Conservation (phyloP, 1,140 invertebrate genomes). For the Halesus radiatus region DNA sequence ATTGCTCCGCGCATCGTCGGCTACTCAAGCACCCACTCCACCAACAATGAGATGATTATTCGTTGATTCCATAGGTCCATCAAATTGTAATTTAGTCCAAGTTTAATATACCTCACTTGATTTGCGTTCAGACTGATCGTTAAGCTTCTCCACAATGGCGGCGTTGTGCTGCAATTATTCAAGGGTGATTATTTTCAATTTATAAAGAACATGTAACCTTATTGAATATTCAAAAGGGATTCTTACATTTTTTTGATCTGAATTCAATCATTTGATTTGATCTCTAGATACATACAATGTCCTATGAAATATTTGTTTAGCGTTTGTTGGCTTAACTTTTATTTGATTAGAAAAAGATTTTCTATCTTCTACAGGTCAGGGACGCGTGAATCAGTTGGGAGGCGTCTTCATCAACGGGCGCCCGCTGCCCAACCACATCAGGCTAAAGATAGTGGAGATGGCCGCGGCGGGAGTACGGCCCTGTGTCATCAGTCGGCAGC, state of each 20-base stretch:
- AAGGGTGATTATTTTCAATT: no score
- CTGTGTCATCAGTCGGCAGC: conserved; percentile 89
- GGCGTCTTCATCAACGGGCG: conserved; percentile 93
- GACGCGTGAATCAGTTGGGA: conserved; percentile 90
- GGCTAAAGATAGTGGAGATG: conserved; percentile 92
- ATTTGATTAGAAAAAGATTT: conserved; percentile 15
- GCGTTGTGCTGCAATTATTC: not conserved
- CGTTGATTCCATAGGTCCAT: not conserved
- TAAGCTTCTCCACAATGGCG: not conserved
- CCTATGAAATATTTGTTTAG: no score
- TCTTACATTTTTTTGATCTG: not conserved
- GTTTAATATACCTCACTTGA: conserved; percentile 4
- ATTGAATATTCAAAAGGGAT: no score
- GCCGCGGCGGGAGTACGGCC: conserved; percentile 88
- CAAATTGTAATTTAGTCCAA: not conserved
- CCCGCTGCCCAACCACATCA: conserved; percentile 89
- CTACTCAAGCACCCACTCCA: not conserved
- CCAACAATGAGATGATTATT: not conserved
- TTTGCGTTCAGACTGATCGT: conserved; percentile 3
- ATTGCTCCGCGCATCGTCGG: not conserved
- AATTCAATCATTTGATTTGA: not conserved
- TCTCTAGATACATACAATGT: not conserved
- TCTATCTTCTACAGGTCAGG: conserved; percentile 77
- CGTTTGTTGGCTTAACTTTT: not conserved
- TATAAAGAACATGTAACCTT: no score